Evolutionary conservation across 2,888 invertebrate genomes (phyloP), one percentile per base, ranked within the genome.

Genomic region (Aplocera efformata): DNA sequence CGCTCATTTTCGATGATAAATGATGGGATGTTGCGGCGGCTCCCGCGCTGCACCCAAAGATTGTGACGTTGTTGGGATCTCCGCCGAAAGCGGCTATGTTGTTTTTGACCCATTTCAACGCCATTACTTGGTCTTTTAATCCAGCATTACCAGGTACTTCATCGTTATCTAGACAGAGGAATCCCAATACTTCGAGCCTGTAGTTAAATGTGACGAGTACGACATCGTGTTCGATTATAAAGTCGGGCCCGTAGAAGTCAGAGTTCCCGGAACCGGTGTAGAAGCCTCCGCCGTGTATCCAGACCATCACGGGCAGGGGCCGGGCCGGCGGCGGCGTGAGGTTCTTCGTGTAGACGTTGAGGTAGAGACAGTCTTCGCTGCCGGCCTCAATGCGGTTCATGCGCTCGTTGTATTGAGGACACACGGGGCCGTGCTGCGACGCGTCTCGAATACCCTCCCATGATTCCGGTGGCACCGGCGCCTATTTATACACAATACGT

Each of bases 311-410:
- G 0, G 89, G 84, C 1, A 71, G 56, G 4, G 63, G 63, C 26
- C 43, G 35, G 1, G 58, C 5, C 3, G 72, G 67, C 1, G 58
- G 5, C 1, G 74, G 70, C 1, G 49, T 50, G 4, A 77, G 42
- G 10, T 53, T 58, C 49, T 67, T 75, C 5, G 91, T 89, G 67
- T 91, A 94, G 0, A 94, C 90, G 65, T 94, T 94, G 9, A 94
- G 75, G 60, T 91, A 92, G 3, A 94, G 88, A 49, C 94, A 94
- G 64, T 92, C 91, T 60, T 91, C 91, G 53, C 83, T 88, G 37
- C 91, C 91, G 25, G 78, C 67, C 22, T 90, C 86, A 7, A 79
- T 78, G 8, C 89, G 79, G 42, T 90, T 86, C 51, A 82, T 56
- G 2, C 85, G 75, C 53, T 85, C 84, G 57, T 88, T 84, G 67